phyloP scores from a whole-genome alignment of 2,888 invertebrate species.

The Drosophila putrida region DNA sequence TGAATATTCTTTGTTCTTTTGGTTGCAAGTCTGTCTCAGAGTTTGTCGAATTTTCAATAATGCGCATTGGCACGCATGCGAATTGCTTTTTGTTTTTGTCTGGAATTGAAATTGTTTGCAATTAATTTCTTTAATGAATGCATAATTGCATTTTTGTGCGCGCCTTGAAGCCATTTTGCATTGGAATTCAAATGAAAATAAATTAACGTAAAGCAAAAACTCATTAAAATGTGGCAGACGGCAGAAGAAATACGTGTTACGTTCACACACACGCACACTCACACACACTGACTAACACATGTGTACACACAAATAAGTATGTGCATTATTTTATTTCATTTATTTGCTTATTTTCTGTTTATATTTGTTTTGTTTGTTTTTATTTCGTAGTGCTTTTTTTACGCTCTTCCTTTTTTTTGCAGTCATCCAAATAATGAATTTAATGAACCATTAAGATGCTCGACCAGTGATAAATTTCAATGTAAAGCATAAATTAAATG shows the following conservation, averaged over 20 bases:
- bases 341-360: conserved; percentile 39
- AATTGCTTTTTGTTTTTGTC: conserved; percentile 49
- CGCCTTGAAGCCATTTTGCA: conserved; percentile 78
- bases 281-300: conserved; percentile 11
- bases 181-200: conserved; percentile 80
- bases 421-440: conserved; percentile 83
- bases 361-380: conserved; percentile 20
- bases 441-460: conserved; percentile 85
- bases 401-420: conserved; percentile 52
- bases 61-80: conserved; percentile 61
- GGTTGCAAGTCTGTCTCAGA: conserved; percentile 43
- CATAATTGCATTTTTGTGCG: conserved; percentile 81
- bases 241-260: conserved; percentile 53
- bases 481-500: conserved; percentile 81
- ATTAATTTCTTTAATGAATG: conserved; percentile 82
- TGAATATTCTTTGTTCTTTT: conserved; percentile 24
- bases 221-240: conserved; percentile 75
- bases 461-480: conserved; percentile 82
- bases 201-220: conserved; percentile 82
- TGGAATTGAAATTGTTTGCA: conserved; percentile 72
- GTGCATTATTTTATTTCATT: conserved; percentile 71
- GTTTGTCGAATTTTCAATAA: conserved; percentile 69
- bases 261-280: conserved; percentile 17
- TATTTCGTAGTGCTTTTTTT: conserved; percentile 26
- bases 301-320: conserved; percentile 39